Evolutionary conservation across 2,113 vertebrate species (phyloP).

Genomic region (Spea bombifrons): DNA sequence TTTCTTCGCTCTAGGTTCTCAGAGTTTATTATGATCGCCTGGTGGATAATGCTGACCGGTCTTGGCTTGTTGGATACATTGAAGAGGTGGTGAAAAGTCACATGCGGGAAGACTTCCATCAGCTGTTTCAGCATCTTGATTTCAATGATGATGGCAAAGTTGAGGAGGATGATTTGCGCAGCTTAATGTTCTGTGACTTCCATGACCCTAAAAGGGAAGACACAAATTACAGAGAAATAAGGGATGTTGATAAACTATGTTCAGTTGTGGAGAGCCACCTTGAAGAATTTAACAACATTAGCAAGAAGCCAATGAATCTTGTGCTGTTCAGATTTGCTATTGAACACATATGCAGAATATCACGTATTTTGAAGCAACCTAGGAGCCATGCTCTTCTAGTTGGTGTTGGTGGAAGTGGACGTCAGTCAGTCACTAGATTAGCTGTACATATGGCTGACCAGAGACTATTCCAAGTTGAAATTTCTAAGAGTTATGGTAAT

Average conservation of each 20-base stretch:
- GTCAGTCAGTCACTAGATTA: slow-evolving; percentile 83
- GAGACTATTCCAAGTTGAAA: slow-evolving; percentile 83
- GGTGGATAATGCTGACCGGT: slow-evolving; percentile 74
- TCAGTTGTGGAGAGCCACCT: slow-evolving; percentile 76
- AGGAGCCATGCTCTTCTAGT: slow-evolving; percentile 84
- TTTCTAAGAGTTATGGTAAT: slow-evolving; percentile 78
- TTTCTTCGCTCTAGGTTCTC: slow-evolving; percentile 68
- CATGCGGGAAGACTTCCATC: slow-evolving; percentile 77
- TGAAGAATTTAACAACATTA: slow-evolving; percentile 83
- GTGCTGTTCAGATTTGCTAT: slow-evolving; percentile 88
- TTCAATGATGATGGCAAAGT: slow-evolving; percentile 74
- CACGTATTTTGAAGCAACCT: slow-evolving; percentile 85
- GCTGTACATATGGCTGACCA: slow-evolving; percentile 85
- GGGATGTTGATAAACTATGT: slow-evolving; percentile 66
- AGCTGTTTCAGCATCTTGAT: slow-evolving; percentile 78
- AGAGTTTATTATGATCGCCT: slow-evolving; percentile 88
- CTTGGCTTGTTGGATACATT: slow-evolving; percentile 77
- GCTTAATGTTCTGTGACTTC: slow-evolving; percentile 91
- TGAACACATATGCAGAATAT: slow-evolving; percentile 85
- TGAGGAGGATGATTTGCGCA: slow-evolving; percentile 82
- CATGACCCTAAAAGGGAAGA: slow-evolving; percentile 81
- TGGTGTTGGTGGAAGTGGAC: slow-evolving; percentile 85
- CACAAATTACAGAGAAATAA: slow-evolving; percentile 77
- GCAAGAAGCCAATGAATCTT: slow-evolving; percentile 85
- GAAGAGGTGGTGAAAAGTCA: slow-evolving; percentile 63